A percentile compares a stretch with the other conserved stretches of the same genome.
Conservation (phyloP, 2,797 vertebrate species). For the Catostomus latipinnis region DNA sequence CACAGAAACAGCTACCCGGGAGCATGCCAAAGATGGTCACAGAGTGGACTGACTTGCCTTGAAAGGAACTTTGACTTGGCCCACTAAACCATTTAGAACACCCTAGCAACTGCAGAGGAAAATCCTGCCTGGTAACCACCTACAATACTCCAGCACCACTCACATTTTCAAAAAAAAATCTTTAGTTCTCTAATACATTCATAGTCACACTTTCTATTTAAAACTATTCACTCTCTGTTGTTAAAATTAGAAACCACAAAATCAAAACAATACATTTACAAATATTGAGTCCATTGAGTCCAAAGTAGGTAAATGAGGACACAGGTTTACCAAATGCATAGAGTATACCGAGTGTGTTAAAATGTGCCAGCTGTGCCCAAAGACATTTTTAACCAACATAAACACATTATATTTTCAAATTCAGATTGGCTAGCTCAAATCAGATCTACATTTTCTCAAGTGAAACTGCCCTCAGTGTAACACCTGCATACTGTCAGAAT, state of each 20-base stretch:
- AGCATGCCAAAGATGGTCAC: too few species aligned
- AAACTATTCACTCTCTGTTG: background rate
- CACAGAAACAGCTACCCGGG: too few species aligned
- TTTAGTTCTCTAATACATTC: background rate
- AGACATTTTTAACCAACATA: background rate
- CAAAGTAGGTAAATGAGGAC: too few species aligned
- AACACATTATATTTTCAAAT: background rate
- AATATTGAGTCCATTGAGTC: too few species aligned
- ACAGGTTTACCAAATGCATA: too few species aligned
- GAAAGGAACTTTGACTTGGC: background rate
- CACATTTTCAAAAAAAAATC: background rate
- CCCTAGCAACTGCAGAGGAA: background rate
- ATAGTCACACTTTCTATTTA: background rate
- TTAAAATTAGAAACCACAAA: too few species aligned
- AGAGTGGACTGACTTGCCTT: too few species aligned
- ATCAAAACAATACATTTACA: too few species aligned
- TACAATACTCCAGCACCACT: background rate
- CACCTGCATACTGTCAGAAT: conserved; percentile 47
- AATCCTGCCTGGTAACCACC: background rate
- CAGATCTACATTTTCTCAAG: conserved; percentile 16
- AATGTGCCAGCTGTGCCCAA: too few species aligned
- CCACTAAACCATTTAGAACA: background rate
- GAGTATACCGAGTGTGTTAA: too few species aligned
- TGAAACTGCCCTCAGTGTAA: conserved; percentile 31
- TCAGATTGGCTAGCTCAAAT: conserved; percentile 32